Percentiles rank a stretch among this genome's conserved stretches.
Conservation (phyloP, 2,797 vertebrate species). For the Chrosomus eos region DNA sequence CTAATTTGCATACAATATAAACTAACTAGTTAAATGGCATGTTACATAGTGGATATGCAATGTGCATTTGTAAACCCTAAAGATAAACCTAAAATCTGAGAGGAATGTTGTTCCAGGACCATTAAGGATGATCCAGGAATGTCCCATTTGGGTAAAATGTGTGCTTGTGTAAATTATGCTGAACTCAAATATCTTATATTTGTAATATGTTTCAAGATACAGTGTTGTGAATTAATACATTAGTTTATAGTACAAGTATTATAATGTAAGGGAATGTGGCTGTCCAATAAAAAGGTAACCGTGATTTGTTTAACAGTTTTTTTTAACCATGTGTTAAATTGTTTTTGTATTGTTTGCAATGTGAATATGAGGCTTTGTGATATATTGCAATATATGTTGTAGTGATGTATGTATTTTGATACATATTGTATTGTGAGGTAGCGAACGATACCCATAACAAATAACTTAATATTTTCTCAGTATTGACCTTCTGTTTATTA, state of each 20-base stretch:
- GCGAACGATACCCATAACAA: neutral
- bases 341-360: neutral
- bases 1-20: neutral
- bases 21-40: neutral
- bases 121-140: neutral
- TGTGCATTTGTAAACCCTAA: neutral
- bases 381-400: neutral
- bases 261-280: neutral
- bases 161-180: neutral
- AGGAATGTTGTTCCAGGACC: slow-evolving; percentile 4
- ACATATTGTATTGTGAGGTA: neutral
- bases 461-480: neutral
- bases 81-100: neutral
- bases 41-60: neutral
- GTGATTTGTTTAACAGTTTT: neutral
- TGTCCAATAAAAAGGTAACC: neutral
- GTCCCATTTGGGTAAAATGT: slow-evolving; percentile 10
- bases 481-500: slow-evolving; percentile 1
- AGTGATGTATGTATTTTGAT: neutral
- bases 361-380: neutral
- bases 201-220: neutral
- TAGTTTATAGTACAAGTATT: neutral
- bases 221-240: neutral
- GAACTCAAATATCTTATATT: neutral
- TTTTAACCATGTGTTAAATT: neutral